A percentile compares a stretch with the other conserved stretches of the same genome.
Evolutionary conservation across 2,113 vertebrate species (phyloP).

Genomic region (Lasiurus cinereus): DNA sequence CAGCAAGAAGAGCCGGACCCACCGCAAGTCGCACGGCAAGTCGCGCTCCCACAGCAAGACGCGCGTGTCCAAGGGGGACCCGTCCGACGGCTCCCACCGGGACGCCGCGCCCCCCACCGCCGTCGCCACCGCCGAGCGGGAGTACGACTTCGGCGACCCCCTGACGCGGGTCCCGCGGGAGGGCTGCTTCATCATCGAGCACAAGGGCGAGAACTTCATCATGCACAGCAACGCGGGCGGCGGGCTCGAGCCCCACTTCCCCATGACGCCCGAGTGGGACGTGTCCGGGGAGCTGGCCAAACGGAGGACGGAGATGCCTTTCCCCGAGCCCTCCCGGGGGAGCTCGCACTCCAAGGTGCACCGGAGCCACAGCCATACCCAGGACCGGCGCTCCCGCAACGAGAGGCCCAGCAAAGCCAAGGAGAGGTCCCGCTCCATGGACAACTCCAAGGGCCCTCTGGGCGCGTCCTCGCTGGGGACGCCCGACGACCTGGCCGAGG

Average conservation of each 20-base stretch:
- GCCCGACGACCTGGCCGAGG: constrained; percentile 93
- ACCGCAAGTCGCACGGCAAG: constrained; percentile 95
- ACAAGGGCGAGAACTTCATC: constrained; percentile 95
- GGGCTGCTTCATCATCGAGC: constrained; percentile 94
- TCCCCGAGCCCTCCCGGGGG: constrained; percentile 97
- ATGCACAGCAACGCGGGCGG: constrained; percentile 95
- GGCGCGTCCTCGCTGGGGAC: constrained; percentile 92
- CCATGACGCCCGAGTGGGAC: constrained; percentile 98
- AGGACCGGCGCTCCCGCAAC: constrained; percentile 96
- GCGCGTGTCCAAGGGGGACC: constrained; percentile 94
- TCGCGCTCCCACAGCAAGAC: constrained; percentile 97
- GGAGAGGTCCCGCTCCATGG: constrained; percentile 98
- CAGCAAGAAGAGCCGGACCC: constrained; percentile 95
- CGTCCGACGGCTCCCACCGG: constrained; percentile 94
- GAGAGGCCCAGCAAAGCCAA: constrained; percentile 98
- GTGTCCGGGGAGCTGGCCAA: constrained; percentile 98
- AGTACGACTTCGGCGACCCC: constrained; percentile 94
- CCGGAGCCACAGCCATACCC: constrained; percentile 98
- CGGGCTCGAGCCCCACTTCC: constrained; percentile 96
- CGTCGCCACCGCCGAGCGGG: constrained; percentile 86
- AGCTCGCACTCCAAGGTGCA: constrained; percentile 97
- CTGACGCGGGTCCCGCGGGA: constrained; percentile 93
- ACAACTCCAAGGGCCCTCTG: constrained; percentile 96
- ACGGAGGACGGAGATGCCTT: constrained; percentile 98
- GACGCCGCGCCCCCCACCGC: constrained; percentile 78